phyloP scores from a whole-genome alignment of 1,140 invertebrate species.

The Dreissena rostriformis region DNA sequence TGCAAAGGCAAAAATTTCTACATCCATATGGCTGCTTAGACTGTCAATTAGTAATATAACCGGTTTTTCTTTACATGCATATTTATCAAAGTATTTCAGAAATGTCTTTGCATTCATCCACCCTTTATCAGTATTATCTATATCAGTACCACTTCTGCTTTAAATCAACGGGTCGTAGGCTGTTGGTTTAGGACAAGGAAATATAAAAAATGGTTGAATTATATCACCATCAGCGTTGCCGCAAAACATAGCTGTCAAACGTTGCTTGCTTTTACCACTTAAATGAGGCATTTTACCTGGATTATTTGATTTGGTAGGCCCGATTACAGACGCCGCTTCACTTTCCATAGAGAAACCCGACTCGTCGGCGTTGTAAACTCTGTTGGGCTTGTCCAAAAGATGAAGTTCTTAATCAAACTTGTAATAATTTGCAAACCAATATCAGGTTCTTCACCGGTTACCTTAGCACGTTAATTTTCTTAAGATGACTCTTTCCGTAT shows the following conservation, averaged over 20 bases:
- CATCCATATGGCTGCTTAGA: slow-evolving; percentile 53
- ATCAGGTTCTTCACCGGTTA: slow-evolving; percentile 15
- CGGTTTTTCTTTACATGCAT: slow-evolving; percentile 51
- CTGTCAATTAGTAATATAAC: slow-evolving; percentile 56
- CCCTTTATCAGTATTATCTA: slow-evolving; percentile 55
- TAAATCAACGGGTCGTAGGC: slow-evolving; percentile 54
- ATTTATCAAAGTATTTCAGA: slow-evolving; percentile 53
- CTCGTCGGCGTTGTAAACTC: slow-evolving; percentile 61
- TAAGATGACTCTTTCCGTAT: slow-evolving; percentile 28
- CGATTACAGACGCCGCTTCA: slow-evolving; percentile 44
- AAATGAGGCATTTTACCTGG: slow-evolving; percentile 17
- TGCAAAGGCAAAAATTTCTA: slow-evolving; percentile 43
- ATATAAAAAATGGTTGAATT: slow-evolving; percentile 53
- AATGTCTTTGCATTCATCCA: slow-evolving; percentile 58
- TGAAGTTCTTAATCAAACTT: slow-evolving; percentile 38
- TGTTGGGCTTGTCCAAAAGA: slow-evolving; percentile 50
- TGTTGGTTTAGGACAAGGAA: slow-evolving; percentile 47
- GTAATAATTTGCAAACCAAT: slow-evolving; percentile 25
- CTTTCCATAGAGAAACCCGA: slow-evolving; percentile 55
- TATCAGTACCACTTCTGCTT: slow-evolving; percentile 27
- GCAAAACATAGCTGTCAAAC: slow-evolving; percentile 36
- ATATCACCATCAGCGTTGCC: slow-evolving; percentile 40
- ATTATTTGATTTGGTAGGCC: slow-evolving; percentile 37
- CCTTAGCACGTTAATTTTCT: slow-evolving; percentile 35
- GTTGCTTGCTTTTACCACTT: slow-evolving; percentile 23